Conservation (phyloP, 64 coral and sea anemone genomes). For the Montipora efflorescens region DNA sequence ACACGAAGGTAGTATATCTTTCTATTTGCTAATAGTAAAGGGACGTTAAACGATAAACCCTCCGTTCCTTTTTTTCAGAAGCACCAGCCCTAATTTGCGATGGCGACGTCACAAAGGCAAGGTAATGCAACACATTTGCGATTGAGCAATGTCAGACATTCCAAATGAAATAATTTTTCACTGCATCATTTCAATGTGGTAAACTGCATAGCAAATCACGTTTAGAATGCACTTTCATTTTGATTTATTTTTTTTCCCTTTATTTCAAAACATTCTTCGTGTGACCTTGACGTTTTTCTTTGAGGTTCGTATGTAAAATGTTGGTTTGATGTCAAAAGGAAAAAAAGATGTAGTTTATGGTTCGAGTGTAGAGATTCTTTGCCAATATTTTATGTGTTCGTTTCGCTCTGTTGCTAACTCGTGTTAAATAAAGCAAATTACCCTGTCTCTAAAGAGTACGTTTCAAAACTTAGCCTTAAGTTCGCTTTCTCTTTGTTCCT, state of each 20-base stretch:
- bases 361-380: no score
- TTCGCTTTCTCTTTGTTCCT: no score
- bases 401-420: no score
- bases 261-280: not conserved
- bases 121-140: not conserved
- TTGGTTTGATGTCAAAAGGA: not conserved
- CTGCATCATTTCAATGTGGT: not conserved
- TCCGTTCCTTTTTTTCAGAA: not conserved
- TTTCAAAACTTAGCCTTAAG: not conserved
- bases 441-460: not conserved
- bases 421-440: no score
- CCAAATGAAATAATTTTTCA: no score
- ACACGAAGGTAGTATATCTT: constrained; percentile 68
- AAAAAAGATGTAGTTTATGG: not conserved
- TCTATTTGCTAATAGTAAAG: not conserved
- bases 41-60: no score
- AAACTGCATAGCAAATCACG: not conserved
- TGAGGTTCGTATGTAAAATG: not conserved
- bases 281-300: not conserved
- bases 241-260: not conserved
- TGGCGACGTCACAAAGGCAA: not conserved
- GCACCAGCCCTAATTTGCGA: not conserved
- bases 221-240: not conserved
- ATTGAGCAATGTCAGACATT: not conserved
- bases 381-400: no score